Conservation (phyloP, 2,113 vertebrate genomes). For the Macrotus californicus region DNA sequence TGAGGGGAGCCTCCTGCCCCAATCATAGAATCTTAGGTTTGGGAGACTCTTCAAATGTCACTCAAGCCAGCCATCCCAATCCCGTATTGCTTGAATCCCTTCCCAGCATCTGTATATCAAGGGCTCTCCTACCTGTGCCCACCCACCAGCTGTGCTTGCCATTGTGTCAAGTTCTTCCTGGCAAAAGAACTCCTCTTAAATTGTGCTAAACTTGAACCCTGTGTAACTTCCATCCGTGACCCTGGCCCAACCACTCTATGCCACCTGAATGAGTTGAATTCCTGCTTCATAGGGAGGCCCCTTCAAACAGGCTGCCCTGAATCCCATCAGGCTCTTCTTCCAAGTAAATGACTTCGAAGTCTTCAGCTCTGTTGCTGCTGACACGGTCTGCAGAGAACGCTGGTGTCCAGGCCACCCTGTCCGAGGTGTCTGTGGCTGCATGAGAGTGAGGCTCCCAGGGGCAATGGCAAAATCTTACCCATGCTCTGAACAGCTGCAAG, state of each 20-base stretch:
- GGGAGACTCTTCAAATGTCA: not conserved
- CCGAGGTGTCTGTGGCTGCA: not conserved
- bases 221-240: not conserved
- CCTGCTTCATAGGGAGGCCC: not conserved
- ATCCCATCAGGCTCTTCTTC: not conserved
- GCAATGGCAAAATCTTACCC: not conserved
- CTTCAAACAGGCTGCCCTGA: not conserved
- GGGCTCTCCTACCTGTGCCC: not conserved
- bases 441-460: not conserved
- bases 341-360: not conserved
- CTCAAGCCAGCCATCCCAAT: not conserved
- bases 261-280: not conserved
- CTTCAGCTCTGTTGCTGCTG: not conserved
- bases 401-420: not conserved
- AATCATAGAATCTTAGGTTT: not conserved
- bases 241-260: not conserved
- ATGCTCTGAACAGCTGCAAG: not conserved
- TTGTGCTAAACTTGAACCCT: not conserved
- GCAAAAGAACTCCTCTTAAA: not conserved
- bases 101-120: not conserved
- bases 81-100: not conserved
- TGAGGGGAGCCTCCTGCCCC: not conserved
- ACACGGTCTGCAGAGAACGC: not conserved
- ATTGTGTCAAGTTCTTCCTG: not conserved
- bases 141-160: not conserved